These are phyloP conservation scores for Balaeniceps rex DNA, from an alignment of 2,113 vertebrate genomes.

Conservation along the genomic window DNA sequence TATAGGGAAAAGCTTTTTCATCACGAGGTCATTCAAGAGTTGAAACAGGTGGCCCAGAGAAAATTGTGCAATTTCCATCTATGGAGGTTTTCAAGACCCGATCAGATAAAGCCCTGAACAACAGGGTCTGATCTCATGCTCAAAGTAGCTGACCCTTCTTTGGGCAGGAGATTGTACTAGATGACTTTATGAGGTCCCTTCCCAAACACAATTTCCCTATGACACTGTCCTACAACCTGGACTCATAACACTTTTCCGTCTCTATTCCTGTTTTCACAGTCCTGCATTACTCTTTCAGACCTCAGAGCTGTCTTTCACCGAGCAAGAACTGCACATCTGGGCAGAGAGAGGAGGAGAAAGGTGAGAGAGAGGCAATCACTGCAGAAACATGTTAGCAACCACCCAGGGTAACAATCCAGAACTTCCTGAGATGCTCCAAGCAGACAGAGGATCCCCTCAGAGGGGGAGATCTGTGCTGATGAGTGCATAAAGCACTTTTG, in stretches of 20 bases:
- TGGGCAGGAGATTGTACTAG: neutral
- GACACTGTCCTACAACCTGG: neutral
- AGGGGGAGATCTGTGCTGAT: neutral
- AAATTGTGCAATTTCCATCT: neutral
- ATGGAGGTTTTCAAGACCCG: neutral
- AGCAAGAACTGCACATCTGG: neutral
- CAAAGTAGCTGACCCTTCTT: neutral
- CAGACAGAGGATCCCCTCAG: neutral
- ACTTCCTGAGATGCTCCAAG: neutral
- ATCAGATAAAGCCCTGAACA: neutral
- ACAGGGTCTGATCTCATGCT: neutral
- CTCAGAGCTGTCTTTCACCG: neutral
- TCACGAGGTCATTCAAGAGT: neutral
- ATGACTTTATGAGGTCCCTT: neutral
- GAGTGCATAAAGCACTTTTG: neutral
- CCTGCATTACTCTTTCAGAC: neutral
- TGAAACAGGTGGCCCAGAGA: neutral
- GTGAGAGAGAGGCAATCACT: neutral
- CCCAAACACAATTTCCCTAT: neutral
- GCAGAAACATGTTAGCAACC: neutral
- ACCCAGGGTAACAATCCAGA: neutral
- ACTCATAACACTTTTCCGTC: neutral
- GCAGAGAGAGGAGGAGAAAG: neutral
- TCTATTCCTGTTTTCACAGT: neutral
- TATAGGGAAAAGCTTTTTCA: neutral